Evolutionary conservation across 1,140 invertebrate genomes (phyloP).

Genomic region (Trichomalopsis sarcophagae): DNA sequence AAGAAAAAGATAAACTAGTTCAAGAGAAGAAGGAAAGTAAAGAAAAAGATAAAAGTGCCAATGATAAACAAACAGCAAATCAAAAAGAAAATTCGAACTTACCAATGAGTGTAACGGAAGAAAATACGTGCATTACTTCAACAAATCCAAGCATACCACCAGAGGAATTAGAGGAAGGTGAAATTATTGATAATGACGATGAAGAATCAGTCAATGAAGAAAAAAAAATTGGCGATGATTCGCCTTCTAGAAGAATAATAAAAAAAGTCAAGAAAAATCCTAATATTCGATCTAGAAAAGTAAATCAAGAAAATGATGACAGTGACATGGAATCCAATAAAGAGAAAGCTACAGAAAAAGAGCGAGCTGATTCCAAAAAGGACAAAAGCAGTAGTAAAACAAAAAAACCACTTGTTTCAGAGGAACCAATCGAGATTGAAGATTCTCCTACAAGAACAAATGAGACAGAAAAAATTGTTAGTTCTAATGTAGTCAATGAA

Average conservation of each 20-base stretch:
- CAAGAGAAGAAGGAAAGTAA: conserved; percentile 43
- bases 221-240: conserved; percentile 69
- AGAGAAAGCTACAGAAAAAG: not conserved
- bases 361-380: not conserved
- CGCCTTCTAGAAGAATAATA: conserved; percentile 53
- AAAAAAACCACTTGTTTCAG: not conserved
- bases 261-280: conserved; percentile 45
- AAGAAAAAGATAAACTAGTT: conserved; percentile 27
- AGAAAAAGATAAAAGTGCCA: conserved; percentile 10
- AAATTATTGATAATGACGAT: conserved; percentile 50
- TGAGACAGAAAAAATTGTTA: not conserved
- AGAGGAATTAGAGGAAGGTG: conserved; percentile 43
- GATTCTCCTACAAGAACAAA: conserved; percentile 31
- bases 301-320: conserved; percentile 8
- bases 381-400: not conserved
- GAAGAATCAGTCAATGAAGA: conserved; percentile 59
- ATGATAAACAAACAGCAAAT: conserved; percentile 31
- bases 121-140: conserved; percentile 6
- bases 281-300: conserved; percentile 26
- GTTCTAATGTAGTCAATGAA: not conserved
- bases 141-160: not conserved
- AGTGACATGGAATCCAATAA: not conserved
- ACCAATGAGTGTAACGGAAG: conserved; percentile 33
- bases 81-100: conserved; percentile 45
- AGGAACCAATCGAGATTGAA: conserved; percentile 40